These are phyloP conservation scores for Galbula dea DNA, from an alignment of 2,113 vertebrate genomes.

Conservation along the genomic window DNA sequence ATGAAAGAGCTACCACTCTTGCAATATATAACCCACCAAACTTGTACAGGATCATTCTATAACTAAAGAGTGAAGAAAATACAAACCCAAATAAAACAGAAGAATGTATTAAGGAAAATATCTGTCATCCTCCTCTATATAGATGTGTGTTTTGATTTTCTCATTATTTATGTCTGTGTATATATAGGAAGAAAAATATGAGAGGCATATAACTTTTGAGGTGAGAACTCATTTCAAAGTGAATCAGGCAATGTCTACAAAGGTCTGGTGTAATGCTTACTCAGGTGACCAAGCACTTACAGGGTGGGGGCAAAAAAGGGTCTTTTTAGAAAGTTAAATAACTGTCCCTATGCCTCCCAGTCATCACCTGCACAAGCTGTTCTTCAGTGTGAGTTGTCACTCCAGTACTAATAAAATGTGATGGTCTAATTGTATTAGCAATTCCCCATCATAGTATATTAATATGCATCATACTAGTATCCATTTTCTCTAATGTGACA, in stretches of 20 bases:
- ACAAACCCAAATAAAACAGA: background rate
- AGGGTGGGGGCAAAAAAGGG: too few species aligned
- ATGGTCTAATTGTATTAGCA: constrained; percentile 83
- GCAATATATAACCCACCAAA: background rate
- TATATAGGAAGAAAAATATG: background rate
- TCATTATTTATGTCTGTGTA: background rate
- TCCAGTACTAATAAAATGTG: constrained; percentile 76
- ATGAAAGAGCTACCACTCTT: constrained; percentile 43
- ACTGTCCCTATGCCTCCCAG: background rate
- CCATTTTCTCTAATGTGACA: constrained; percentile 78
- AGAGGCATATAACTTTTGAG: background rate
- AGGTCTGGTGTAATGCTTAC: background rate
- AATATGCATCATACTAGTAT: constrained; percentile 77
- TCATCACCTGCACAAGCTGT: background rate
- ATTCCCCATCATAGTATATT: constrained; percentile 79
- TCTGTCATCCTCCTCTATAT: background rate
- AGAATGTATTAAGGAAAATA: background rate
- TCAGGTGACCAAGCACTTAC: background rate
- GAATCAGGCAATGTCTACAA: background rate
- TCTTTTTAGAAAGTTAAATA: background rate
- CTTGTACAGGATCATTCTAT: background rate
- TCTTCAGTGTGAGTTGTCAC: constrained; percentile 63
- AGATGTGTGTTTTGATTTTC: background rate
- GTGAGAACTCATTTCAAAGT: background rate
- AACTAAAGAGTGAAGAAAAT: background rate